Base-by-base conservation (phyloP, 2,113 vertebrate genomes). In the Tetrao urogallus region DNA sequence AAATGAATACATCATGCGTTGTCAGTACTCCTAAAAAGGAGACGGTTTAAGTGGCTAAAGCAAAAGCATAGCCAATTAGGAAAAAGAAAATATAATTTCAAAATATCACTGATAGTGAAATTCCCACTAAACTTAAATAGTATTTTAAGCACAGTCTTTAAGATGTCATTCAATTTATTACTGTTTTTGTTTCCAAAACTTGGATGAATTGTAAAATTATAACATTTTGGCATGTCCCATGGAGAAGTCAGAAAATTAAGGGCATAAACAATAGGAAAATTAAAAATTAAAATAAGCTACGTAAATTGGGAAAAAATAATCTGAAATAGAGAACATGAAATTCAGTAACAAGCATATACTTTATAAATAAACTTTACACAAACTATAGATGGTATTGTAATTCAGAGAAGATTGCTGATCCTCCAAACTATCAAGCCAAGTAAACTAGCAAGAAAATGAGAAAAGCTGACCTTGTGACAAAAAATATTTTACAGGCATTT, bases 391-490 rank as follows among this genome's bases (percentile, higher is more conserved):
- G 13, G 2, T 4, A 38, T 56, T 86, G 38, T 14, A 75, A 82
- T 92, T 91, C 84, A 65, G 48, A 86, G 19, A 72, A 10, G 15
- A 61, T 8, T n/a, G 45, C 9, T 82, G 70, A 75, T 3, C 7
- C 24, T 3, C 48, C 28, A 70, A 91, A 63, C 25, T 10, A 76
- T 15, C 6, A 17, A 91, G 34, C 10, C 66, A 82, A 36, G 58
- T 70, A 73, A 93, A 79, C 32, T 19, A 79, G 13, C 7, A 72
- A 72, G 63, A 74, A 93, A 89, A 86, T 61, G 43, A 89, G 52
- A 87, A 92, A 91, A 95, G 43, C 24, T 93, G 92, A 82, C 76
- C 83, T 92, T 92, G 78, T 72, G 87, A 89, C 16, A 75, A 56
- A 87, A 84, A 93, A 75, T 75, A 72, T 87, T 34, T 28, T 76